Evolutionary conservation across 1,140 invertebrate genomes (phyloP).

Genomic region (Drosophila nannoptera): DNA sequence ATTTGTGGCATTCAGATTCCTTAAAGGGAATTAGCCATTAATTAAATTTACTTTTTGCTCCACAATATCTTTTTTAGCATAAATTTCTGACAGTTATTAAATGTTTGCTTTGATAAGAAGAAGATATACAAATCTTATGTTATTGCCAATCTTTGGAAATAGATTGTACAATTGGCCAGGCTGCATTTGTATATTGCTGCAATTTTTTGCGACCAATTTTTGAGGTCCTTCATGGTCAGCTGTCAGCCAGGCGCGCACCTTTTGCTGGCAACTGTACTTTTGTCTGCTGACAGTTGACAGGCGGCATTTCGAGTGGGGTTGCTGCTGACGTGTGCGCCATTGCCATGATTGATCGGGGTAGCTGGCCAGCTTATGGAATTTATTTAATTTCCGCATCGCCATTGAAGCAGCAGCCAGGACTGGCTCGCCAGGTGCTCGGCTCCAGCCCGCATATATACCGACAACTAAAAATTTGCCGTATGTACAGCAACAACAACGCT

Average conservation of each 20-base stretch:
- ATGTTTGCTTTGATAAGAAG: neutral
- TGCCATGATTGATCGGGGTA: slow-evolving; percentile 37
- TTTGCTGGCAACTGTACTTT: slow-evolving; percentile 46
- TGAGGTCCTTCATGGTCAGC: slow-evolving; percentile 9
- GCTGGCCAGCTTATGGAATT: slow-evolving; percentile 50
- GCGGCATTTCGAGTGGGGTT: slow-evolving; percentile 51
- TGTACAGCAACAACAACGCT: slow-evolving; percentile 2
- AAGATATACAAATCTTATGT: neutral
- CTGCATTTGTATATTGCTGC: neutral
- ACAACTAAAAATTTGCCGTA: neutral
- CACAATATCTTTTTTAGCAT: neutral
- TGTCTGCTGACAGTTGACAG: slow-evolving; percentile 60
- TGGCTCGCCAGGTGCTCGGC: neutral
- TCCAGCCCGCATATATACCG: slow-evolving; percentile 17
- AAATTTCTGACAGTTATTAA: neutral
- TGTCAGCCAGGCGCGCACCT: neutral
- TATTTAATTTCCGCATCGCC: slow-evolving; percentile 69
- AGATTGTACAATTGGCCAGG: no score
- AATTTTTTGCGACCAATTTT: neutral
- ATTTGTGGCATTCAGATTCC: neutral
- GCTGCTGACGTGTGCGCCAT: slow-evolving; percentile 39
- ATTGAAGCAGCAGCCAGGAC: slow-evolving; percentile 39
- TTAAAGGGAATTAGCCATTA: no score
- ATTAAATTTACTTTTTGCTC: no score
- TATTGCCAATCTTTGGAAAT: no score